A percentile compares a stretch with the other conserved stretches of the same genome.
phyloP scores from a whole-genome alignment of 2,888 invertebrate genomes.

The Cecidostiba fungosa region DNA sequence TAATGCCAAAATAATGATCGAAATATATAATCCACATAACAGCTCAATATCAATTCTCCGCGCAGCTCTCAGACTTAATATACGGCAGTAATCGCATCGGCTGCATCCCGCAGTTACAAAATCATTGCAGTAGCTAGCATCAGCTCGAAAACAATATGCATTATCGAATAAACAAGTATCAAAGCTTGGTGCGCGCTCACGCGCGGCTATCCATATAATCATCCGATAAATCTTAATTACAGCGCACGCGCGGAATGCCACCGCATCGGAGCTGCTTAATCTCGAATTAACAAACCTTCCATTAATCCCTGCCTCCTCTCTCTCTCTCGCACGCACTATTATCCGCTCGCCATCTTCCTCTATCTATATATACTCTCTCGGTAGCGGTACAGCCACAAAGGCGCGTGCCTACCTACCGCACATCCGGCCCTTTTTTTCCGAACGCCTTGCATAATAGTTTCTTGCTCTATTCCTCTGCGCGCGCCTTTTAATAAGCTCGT shows the following conservation, averaged over 20 bases:
- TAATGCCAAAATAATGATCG: too few species aligned
- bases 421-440: slow-evolving; percentile 64
- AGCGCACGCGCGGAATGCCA: not conserved
- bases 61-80: not conserved
- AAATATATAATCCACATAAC: too few species aligned
- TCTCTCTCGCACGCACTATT: not conserved
- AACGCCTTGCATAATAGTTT: slow-evolving; percentile 35
- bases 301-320: slow-evolving; percentile 37
- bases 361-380: not conserved
- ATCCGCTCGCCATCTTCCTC: slow-evolving; percentile 12
- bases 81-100: not conserved
- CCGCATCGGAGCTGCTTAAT: not conserved
- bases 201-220: not conserved
- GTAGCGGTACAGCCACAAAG: slow-evolving; percentile 48
- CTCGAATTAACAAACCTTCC: slow-evolving; percentile 38
- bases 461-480: not conserved
- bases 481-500: slow-evolving; percentile 47
- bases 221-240: slow-evolving; percentile 49
- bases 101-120: not conserved
- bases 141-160: slow-evolving; percentile 1
- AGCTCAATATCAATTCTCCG: too few species aligned
- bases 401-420: slow-evolving; percentile 66
- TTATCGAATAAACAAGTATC: not conserved
- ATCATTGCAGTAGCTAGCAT: not conserved
- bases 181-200: too few species aligned